Percentiles rank a stretch among this genome's conserved stretches.
Evolutionary conservation across 1,140 invertebrate genomes (phyloP).

Genomic region (Hormaphis cornu): DNA sequence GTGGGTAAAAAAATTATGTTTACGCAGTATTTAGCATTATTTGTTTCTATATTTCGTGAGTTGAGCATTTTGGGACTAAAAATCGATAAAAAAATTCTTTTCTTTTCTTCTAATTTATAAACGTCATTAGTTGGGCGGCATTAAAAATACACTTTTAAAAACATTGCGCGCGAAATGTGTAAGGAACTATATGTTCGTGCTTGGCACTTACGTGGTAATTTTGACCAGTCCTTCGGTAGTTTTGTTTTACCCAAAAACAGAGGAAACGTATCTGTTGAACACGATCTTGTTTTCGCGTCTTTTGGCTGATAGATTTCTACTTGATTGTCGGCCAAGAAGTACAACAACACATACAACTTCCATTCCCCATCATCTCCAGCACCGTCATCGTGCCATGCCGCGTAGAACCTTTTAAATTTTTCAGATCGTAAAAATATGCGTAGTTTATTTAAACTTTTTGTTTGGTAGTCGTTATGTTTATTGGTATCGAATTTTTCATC

Average conservation of each 20-base stretch:
- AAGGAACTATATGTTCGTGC: not conserved
- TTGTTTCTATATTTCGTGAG: no score
- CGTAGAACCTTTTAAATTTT: constrained; percentile 58
- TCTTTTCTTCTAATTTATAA: no score
- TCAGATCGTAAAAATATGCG: no score
- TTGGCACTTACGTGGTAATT: not conserved
- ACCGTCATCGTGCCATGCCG: constrained; percentile 65
- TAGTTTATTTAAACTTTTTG: no score
- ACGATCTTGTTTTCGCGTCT: not conserved
- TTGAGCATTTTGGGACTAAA: no score
- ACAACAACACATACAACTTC: constrained; percentile 54
- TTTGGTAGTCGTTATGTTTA: no score
- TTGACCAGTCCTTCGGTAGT: constrained; percentile 59
- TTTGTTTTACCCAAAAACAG: constrained; percentile 63
- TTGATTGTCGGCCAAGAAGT: constrained; percentile 70
- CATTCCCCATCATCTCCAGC: constrained; percentile 54
- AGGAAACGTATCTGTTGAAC: constrained; percentile 51
- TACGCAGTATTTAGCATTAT: no score
- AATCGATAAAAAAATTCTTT: no score
- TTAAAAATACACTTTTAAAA: not conserved
- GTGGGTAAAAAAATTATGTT: no score
- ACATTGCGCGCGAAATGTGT: no score
- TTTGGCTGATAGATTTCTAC: constrained; percentile 50
- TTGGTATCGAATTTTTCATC: no score
- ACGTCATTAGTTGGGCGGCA: no score